Conservation (phyloP, 2,113 vertebrate genomes). For the Circaetus gallicus region DNA sequence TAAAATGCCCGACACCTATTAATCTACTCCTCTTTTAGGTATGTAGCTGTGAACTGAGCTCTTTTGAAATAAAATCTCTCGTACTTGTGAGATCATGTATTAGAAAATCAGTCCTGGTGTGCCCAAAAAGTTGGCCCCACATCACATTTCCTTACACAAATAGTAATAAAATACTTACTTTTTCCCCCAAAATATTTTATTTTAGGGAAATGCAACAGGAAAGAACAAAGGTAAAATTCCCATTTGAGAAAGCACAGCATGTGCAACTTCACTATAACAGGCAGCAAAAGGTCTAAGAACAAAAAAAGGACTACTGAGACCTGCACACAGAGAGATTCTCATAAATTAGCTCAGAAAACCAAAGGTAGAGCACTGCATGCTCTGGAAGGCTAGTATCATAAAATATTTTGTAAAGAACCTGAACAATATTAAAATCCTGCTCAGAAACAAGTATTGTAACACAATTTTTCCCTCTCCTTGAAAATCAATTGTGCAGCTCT, state of each 20-base stretch:
- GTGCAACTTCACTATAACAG: not conserved
- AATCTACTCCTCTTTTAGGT: slow-evolving; percentile 17
- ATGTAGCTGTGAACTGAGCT: slow-evolving; percentile 8
- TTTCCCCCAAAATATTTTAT: not conserved
- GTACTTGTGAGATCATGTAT: not conserved
- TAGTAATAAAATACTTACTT: not conserved
- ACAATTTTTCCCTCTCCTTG: not conserved
- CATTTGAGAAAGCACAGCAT: slow-evolving; percentile 30
- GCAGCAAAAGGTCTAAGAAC: slow-evolving; percentile 46
- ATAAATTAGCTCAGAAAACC: slow-evolving; percentile 44
- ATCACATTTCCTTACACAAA: slow-evolving; percentile 5
- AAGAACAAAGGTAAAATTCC: slow-evolving; percentile 37
- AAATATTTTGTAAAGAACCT: not conserved
- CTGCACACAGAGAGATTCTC: slow-evolving; percentile 6
- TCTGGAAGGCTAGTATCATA: not conserved
- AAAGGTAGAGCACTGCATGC: not conserved
- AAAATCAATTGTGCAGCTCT: not conserved
- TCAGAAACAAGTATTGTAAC: not conserved
- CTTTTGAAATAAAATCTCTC: slow-evolving; percentile 38
- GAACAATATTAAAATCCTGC: slow-evolving; percentile 21
- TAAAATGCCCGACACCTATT: slow-evolving; percentile 25
- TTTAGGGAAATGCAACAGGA: slow-evolving; percentile 35
- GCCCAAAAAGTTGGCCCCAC: not conserved
- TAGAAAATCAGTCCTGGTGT: not conserved
- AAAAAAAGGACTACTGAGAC: slow-evolving; percentile 32